Conservation (phyloP, 2,888 invertebrate species). For the Thecophora atra region DNA sequence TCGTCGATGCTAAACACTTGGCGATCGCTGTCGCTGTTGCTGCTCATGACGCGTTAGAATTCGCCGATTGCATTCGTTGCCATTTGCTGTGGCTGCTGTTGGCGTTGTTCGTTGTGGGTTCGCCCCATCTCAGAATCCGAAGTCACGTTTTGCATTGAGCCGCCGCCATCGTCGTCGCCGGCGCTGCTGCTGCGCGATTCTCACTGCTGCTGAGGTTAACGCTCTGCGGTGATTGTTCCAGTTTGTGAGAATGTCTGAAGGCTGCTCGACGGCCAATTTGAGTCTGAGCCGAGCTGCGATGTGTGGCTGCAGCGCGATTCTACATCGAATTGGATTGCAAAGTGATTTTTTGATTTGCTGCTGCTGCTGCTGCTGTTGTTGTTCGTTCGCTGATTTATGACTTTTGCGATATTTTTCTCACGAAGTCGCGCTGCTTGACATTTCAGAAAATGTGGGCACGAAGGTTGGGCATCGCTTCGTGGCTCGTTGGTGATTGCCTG, state of each 20-base stretch:
- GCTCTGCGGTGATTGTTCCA: slow-evolving; percentile 47
- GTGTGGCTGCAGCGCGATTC: background rate
- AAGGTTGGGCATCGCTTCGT: background rate
- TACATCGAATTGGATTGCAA: slow-evolving; percentile 23
- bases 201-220: slow-evolving; percentile 44
- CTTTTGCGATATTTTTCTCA: slow-evolving; percentile 35
- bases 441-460: slow-evolving; percentile 27
- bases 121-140: slow-evolving; percentile 13
- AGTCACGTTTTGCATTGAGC: slow-evolving; percentile 28
- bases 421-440: slow-evolving; percentile 35
- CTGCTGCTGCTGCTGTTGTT: background rate
- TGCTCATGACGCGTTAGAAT: slow-evolving; percentile 23
- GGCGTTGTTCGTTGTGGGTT: slow-evolving; percentile 14
- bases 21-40: background rate
- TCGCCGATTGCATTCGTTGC: background rate
- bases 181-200: background rate
- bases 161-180: background rate
- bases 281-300: background rate
- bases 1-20: background rate
- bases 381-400: slow-evolving; percentile 30
- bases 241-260: slow-evolving; percentile 48
- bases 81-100: slow-evolving; percentile 4
- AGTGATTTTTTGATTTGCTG: slow-evolving; percentile 9
- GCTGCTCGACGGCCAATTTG: slow-evolving; percentile 35
- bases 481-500: background rate